Evolutionary conservation across 2,113 vertebrate species (phyloP).

Genomic region (Anarhynchus alexandrinus): DNA sequence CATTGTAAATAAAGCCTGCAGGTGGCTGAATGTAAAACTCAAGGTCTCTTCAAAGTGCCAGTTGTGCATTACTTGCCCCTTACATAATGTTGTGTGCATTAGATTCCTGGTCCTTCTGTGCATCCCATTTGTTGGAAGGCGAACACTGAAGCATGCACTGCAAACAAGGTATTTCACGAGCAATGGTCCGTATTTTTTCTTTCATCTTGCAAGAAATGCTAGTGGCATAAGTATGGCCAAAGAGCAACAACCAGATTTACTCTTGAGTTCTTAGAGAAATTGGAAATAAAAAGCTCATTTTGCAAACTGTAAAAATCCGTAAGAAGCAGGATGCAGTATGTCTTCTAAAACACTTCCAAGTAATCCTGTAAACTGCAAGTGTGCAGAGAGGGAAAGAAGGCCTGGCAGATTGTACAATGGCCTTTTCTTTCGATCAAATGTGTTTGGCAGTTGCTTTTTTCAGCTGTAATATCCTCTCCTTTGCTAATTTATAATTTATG

Average conservation of each 20-base stretch:
- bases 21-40: neutral
- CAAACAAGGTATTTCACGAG: neutral
- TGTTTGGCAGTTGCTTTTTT: neutral
- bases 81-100: neutral
- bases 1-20: neutral
- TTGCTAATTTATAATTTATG: neutral
- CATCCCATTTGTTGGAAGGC: neutral
- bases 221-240: neutral
- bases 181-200: accelerated
- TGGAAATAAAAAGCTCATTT: neutral
- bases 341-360: neutral
- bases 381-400: neutral
- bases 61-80: neutral
- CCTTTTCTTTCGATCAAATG: neutral
- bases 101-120: neutral
- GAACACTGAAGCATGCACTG: neutral
- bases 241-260: neutral
- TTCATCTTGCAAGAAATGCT: neutral
- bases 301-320: neutral
- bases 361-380: neutral
- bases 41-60: neutral
- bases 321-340: neutral
- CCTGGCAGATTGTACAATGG: accelerated
- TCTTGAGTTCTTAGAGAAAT: neutral
- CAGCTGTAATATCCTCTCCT: neutral